A percentile compares a stretch with the other conserved stretches of the same genome.
Evolutionary conservation across 1,140 invertebrate genomes (phyloP).

Genomic region (Trichoplusia ni): DNA sequence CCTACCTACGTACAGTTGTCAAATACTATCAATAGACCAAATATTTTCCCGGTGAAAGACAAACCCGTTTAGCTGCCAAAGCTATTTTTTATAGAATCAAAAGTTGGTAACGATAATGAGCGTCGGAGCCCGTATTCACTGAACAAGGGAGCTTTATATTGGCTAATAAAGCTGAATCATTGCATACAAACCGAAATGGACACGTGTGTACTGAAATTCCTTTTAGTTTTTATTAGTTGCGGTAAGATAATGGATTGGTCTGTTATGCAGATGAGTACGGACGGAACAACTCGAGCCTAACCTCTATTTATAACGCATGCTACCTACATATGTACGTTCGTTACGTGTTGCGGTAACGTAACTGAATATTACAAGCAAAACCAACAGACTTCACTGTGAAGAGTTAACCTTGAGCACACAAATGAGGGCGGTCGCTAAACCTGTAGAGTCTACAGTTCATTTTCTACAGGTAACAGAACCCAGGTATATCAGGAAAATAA

Average conservation of each 20-base stretch:
- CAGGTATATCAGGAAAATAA: too few species aligned
- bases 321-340: slow-evolving; percentile 57
- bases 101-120: slow-evolving; percentile 20
- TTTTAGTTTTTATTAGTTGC: slow-evolving; percentile 68
- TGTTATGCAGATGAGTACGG: slow-evolving; percentile 63
- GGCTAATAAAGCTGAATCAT: too few species aligned
- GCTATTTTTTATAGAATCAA: slow-evolving; percentile 30
- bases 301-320: slow-evolving; percentile 69
- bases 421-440: slow-evolving; percentile 48
- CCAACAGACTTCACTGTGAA: slow-evolving; percentile 53
- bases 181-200: slow-evolving; percentile 1
- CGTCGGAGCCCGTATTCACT: neutral
- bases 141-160: too few species aligned
- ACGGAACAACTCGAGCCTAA: slow-evolving; percentile 62
- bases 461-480: neutral
- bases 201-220: slow-evolving; percentile 40
- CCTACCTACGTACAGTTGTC: slow-evolving; percentile 19
- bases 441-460: neutral
- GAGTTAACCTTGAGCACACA: slow-evolving; percentile 51
- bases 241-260: slow-evolving; percentile 73
- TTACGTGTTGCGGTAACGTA: slow-evolving; percentile 56
- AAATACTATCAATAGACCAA: slow-evolving; percentile 30
- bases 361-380: slow-evolving; percentile 73
- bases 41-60: slow-evolving; percentile 26
- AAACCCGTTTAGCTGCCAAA: slow-evolving; percentile 25